Base-by-base conservation (phyloP, 2,113 vertebrate species). In the Trichomycterus rosablanca region DNA sequence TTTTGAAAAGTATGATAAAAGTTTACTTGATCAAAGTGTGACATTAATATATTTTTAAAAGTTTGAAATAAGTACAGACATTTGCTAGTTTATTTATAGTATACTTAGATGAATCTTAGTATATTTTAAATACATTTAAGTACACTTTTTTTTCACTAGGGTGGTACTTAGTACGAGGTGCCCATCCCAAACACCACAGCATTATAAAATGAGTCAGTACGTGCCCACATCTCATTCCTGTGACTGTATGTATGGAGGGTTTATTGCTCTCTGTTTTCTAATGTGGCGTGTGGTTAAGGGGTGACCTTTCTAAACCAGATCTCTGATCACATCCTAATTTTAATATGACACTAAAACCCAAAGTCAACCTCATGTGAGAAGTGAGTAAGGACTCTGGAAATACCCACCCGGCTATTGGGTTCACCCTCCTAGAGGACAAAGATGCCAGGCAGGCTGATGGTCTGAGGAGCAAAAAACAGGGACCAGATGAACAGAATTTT, bases 351-450 rank as follows among this genome's bases (percentile, higher is more conserved):
- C 80, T 76, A 86, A 79, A 86, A 63, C 76, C 81, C 73, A 32
- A 68, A 78, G 75, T 83, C 81, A 80, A 71, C 72, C 81, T 78
- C 82, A 84, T 84, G 80, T 86, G 85, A 86, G 79, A 68, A 75
- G 44, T 85, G 84, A 86, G 80, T 81, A 84, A 87, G 76, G 59
- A 54, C 69, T 72, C 70, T 77, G 80, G 75, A 86, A 73, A 88
- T 84, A 88, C 74, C 79, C 75, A 61, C 54, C 69, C 74, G 66
- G 67, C 49, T 72, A 11, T 16, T 49, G 7, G 60, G 12, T 26
- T 39, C n/a, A n/a, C n/a, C n/a, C n/a, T n/a, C n/a, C 7, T 14
- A 1, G 22, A 23, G 14, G n/a, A 58, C 11, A 11, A 59, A 67
- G 42, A 34, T 53, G 55, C 40, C 39, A 60, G 34, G 20, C 19